Evolutionary conservation across 2,113 vertebrate genomes (phyloP), one percentile per base, ranked within the genome.

Genomic region (Merops nubicus): DNA sequence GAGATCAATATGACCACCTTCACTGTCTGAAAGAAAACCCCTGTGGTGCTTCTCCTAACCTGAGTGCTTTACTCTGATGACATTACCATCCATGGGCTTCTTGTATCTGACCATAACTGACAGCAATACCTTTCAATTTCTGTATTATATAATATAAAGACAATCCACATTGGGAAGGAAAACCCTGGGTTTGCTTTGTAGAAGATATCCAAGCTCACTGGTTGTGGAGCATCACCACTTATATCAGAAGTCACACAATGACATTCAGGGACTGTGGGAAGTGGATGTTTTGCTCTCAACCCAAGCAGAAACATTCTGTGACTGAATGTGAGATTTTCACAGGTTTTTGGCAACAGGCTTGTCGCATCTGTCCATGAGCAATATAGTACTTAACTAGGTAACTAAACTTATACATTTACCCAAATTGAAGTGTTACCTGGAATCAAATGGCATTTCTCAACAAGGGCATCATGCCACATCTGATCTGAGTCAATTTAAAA

Each of bases 361-460:
- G 0, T 68, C 83, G 53, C 2, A 69, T 62, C 59, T 48, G 2
- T 56, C 60, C 45, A 75, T 2, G 0, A 77, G 40, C 38, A 83
- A 77, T 42, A n/a, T 1, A 50, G 15, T 48, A 64, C 22, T 83
- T 68, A 31, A 38, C 12, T 20, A 60, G 17, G 12, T 53, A 67
- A 5, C 28, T 77, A 67, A 25, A 9, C 65, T 73, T 15, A 59
- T 0, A 0, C 5, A 5, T 20, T 18, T 23, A 11, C 43, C n/a
- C 43, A 74, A 42, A 57, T 4, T 16, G 17, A 70, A 59, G 48
- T 47, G 42, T 26, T 51, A 42, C 31, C 29, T 79, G 62, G 12
- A 74, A 63, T 15, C 2, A 1, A 69, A 63, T 36, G 13, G 12
- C 21, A 47, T 84, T 85, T 70, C 25, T 70, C 59, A 81, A 33